phyloP scores from a whole-genome alignment of 2,113 vertebrate genomes.

The Perognathus longimembris region DNA sequence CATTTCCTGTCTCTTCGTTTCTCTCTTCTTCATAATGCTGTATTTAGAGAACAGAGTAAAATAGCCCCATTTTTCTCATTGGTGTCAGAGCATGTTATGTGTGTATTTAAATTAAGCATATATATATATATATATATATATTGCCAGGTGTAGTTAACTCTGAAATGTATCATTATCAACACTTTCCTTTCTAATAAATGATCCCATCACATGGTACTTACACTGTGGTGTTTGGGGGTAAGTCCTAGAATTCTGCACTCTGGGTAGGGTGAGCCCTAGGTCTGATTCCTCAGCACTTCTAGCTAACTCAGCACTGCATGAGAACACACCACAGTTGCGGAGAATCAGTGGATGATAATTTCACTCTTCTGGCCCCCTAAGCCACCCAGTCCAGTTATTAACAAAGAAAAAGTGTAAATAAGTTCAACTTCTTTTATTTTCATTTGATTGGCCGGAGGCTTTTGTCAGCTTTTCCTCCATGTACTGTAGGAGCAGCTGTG shows the following conservation, averaged over 20 bases:
- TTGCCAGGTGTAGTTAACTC: background rate
- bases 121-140: no score
- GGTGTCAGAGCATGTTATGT: background rate
- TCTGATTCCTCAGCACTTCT: slow-evolving; percentile 77
- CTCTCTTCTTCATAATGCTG: background rate
- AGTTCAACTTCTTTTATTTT: slow-evolving; percentile 75
- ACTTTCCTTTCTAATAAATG: slow-evolving; percentile 67
- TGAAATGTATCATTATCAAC: slow-evolving; percentile 34
- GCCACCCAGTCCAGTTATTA: slow-evolving; percentile 83
- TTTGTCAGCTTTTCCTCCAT: slow-evolving; percentile 84
- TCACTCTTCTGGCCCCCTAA: slow-evolving; percentile 77
- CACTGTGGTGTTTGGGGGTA: background rate
- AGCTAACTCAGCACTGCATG: slow-evolving; percentile 84
- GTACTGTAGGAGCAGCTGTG: slow-evolving; percentile 78
- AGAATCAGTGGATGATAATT: slow-evolving; percentile 82
- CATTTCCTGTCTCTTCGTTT: background rate
- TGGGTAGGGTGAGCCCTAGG: slow-evolving; percentile 37
- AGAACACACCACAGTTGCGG: slow-evolving; percentile 77
- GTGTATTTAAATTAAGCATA: slow-evolving; percentile 15
- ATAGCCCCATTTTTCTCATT: background rate
- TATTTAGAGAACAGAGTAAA: background rate
- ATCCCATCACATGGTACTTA: slow-evolving; percentile 59
- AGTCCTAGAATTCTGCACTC: background rate
- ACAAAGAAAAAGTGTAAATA: slow-evolving; percentile 90
- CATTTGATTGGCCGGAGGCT: slow-evolving; percentile 82